These are phyloP conservation scores for Aleiodes alternator DNA, from an alignment of 2,888 invertebrate species.

Conservation along the genomic window DNA sequence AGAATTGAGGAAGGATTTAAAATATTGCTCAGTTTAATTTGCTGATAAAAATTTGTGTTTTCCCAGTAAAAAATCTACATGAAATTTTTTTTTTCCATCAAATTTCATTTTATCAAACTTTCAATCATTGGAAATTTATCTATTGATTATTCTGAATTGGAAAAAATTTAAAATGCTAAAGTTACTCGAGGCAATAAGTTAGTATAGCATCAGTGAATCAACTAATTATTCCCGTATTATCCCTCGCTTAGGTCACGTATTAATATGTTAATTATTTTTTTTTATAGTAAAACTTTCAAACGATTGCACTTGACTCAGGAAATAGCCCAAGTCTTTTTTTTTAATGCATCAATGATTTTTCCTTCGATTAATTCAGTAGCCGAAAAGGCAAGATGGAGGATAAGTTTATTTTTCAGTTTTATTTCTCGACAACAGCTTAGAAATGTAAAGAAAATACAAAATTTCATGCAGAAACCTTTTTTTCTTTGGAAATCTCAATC, in stretches of 20 bases:
- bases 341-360: too few species aligned
- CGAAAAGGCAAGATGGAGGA: too few species aligned
- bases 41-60: constrained; percentile 13
- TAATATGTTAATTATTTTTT: constrained; percentile 28
- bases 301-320: constrained; percentile 30
- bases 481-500: too few species aligned
- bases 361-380: too few species aligned
- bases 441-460: too few species aligned
- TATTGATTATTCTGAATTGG: constrained; percentile 45
- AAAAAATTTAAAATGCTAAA: constrained; percentile 52
- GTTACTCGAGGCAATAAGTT: constrained; percentile 34
- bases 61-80: constrained; percentile 60
- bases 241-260: constrained; percentile 39
- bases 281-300: constrained; percentile 59
- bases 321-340: constrained; percentile 3
- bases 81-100: constrained; percentile 45
- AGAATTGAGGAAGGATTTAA: too few species aligned
- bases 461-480: too few species aligned
- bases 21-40: too few species aligned
- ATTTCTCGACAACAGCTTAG: too few species aligned
- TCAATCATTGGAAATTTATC: constrained; percentile 40
- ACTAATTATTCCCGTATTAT: constrained; percentile 51
- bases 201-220: constrained; percentile 48
- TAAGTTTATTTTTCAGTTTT: too few species aligned
- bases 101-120: constrained; percentile 55